Percentiles rank a stretch among this genome's conserved stretches.
These are phyloP conservation scores for Patiria pectinifera DNA, from an alignment of 53 echinoderm and acorn worm genomes.

Conservation along the genomic window DNA sequence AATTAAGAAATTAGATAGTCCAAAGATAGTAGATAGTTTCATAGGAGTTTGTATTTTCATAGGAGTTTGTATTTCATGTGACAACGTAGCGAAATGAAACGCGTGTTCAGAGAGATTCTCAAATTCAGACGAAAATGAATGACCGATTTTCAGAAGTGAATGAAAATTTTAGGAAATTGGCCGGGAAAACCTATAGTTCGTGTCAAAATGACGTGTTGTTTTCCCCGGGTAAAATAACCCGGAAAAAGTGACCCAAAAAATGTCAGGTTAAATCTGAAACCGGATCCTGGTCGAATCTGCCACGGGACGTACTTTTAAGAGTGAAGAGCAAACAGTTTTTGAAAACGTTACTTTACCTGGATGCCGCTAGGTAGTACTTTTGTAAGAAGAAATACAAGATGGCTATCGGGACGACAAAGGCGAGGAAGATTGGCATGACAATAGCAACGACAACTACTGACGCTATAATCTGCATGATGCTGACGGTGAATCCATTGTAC, in stretches of 20 bases:
- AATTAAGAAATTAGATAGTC: neutral
- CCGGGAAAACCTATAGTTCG: too few relatives aligned
- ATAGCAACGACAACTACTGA: slow-evolving; percentile 57
- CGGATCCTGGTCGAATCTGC: neutral
- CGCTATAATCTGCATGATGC: slow-evolving; percentile 52
- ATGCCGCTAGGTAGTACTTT: slow-evolving; percentile 63
- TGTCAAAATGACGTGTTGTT: too few relatives aligned
- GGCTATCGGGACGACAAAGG: slow-evolving; percentile 55
- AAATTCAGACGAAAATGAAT: too few relatives aligned
- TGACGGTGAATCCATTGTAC: slow-evolving; percentile 42
- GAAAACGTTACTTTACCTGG: slow-evolving; percentile 51
- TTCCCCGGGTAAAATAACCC: too few relatives aligned
- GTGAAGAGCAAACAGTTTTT: neutral
- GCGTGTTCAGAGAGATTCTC: too few relatives aligned
- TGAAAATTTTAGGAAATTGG: too few relatives aligned
- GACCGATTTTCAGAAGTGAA: too few relatives aligned
- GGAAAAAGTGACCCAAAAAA: too few relatives aligned
- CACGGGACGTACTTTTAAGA: neutral
- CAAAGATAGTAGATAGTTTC: too few relatives aligned
- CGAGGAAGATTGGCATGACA: slow-evolving; percentile 56
- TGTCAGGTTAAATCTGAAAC: neutral
- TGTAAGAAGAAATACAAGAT: slow-evolving; percentile 62
- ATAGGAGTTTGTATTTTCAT: too few relatives aligned
- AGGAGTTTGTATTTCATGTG: too few relatives aligned
- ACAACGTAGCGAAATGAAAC: too few relatives aligned